phyloP scores from a whole-genome alignment of 1,140 invertebrate species.

The Scaptomyza graminum region DNA sequence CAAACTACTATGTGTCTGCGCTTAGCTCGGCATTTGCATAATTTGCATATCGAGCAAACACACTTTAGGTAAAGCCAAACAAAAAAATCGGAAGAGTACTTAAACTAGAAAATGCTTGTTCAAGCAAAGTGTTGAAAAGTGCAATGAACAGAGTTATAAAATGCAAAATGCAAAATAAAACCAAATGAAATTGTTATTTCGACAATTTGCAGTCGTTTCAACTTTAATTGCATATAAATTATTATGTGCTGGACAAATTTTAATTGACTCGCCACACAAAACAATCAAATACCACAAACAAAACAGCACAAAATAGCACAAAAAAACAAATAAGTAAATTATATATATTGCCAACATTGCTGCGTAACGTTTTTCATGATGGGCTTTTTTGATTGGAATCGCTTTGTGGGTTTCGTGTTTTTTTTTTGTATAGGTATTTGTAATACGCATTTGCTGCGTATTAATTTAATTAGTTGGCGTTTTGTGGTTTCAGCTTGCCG shows the following conservation, averaged over 20 bases:
- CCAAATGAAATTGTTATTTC: constrained; percentile 21
- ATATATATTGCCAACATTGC: constrained; percentile 7
- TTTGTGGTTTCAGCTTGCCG: constrained; percentile 56
- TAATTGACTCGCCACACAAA: constrained; percentile 65
- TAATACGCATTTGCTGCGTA: constrained; percentile 68
- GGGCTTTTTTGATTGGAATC: constrained; percentile 9
- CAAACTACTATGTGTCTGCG: constrained; percentile 14
- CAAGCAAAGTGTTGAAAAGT: constrained; percentile 10
- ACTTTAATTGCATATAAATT: constrained; percentile 71
- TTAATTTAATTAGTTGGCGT: constrained; percentile 77
- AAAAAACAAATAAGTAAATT: neutral
- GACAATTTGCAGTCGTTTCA: constrained; percentile 55
- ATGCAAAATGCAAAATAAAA: constrained; percentile 5
- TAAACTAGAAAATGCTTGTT: constrained; percentile 13
- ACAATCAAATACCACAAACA: constrained; percentile 25
- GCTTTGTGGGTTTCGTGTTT: constrained; percentile 29
- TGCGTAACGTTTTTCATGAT: constrained; percentile 2
- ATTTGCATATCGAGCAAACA: constrained; percentile 71
- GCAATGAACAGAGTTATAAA: constrained; percentile 2
- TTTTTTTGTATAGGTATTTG: constrained; percentile 35
- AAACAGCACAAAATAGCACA: neutral
- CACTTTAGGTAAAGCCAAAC: constrained; percentile 25
- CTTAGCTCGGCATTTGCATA: constrained; percentile 71
- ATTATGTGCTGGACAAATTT: constrained; percentile 55
- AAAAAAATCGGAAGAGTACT: constrained; percentile 21